Percentiles rank a stretch among this genome's conserved stretches.
Evolutionary conservation across 1,140 invertebrate species (phyloP).

Genomic region (Sycobia sp.): DNA sequence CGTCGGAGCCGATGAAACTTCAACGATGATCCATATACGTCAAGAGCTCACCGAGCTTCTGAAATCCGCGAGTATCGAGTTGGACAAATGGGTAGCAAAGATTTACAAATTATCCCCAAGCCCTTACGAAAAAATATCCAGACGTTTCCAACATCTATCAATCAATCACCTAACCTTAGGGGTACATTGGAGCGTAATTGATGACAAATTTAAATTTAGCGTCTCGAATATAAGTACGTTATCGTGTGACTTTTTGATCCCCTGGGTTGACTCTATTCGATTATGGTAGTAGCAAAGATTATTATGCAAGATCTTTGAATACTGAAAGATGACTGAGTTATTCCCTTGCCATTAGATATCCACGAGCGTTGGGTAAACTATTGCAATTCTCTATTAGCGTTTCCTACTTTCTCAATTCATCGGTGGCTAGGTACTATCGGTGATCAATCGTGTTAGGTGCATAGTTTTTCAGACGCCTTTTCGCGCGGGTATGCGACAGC

Average conservation of each 20-base stretch:
- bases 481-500: no score
- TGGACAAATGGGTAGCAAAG: not conserved
- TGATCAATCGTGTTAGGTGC: no score
- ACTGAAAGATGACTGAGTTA: no score
- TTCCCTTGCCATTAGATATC: no score
- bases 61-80: not conserved
- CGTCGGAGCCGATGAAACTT: not conserved
- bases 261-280: slow-evolving; percentile 36
- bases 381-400: no score
- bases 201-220: not conserved
- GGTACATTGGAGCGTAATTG: no score
- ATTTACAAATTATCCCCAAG: not conserved
- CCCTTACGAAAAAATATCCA: not conserved
- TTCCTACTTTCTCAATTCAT: no score
- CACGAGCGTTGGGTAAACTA: no score
- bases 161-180: not conserved
- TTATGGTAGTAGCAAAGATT: slow-evolving; percentile 16
- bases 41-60: not conserved
- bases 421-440: no score
- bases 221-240: not conserved
- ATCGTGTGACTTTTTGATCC: slow-evolving; percentile 39
- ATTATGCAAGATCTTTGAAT: no score
- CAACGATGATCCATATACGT: not conserved
- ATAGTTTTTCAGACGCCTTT: no score
- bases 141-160: not conserved